phyloP scores from a whole-genome alignment of 1,140 invertebrate species.

The Halesus radiatus region DNA sequence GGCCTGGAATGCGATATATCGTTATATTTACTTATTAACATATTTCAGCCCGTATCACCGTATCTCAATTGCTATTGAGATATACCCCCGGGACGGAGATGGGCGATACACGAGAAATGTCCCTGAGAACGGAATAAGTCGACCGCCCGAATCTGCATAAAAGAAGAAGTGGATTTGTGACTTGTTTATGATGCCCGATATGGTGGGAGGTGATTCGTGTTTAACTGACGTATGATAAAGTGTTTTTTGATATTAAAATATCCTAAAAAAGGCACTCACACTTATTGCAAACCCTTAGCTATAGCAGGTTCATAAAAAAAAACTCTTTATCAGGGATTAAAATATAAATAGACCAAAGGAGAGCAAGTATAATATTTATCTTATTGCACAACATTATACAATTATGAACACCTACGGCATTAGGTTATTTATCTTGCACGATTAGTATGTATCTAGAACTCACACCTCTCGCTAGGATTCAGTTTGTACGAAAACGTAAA shows the following conservation, averaged over 20 bases:
- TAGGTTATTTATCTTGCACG: no score
- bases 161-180: slow-evolving; percentile 18
- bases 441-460: no score
- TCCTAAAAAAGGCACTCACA: not conserved
- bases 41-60: slow-evolving; percentile 5
- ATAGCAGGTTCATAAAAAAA: not conserved
- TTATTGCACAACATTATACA: no score
- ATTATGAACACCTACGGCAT: no score
- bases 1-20: slow-evolving; percentile 42
- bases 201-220: not conserved
- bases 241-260: slow-evolving; percentile 4
- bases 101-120: not conserved
- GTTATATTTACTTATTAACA: slow-evolving; percentile 13
- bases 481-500: no score
- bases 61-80: slow-evolving; percentile 42
- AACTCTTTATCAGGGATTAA: no score
- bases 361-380: no score
- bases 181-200: slow-evolving; percentile 28
- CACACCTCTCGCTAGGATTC: no score
- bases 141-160: not conserved
- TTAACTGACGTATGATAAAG: not conserved
- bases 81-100: slow-evolving; percentile 14
- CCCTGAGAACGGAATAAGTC: not conserved
- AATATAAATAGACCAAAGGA: no score
- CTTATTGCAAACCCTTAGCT: no score